Percentiles rank a stretch among this genome's conserved stretches.
Evolutionary conservation across 2,797 vertebrate species (phyloP).

Genomic region (Phaenicophaeus curvirostris): DNA sequence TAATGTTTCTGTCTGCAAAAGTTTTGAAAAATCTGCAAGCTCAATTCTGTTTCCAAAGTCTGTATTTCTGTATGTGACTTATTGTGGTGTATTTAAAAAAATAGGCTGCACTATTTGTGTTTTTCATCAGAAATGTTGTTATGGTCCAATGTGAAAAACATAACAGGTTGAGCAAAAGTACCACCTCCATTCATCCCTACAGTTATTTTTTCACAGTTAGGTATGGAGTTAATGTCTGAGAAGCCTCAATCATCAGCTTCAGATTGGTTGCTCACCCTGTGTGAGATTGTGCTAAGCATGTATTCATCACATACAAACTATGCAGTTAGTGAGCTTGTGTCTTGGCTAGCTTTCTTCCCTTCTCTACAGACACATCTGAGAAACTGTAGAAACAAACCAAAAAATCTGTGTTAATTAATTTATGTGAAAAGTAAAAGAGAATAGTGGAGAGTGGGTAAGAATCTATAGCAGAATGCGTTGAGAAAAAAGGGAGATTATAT

Average conservation of each 20-base stretch:
- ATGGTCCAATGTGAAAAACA: not conserved
- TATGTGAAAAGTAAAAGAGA: not conserved
- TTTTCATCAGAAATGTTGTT: not conserved
- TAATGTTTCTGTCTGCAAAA: constrained; percentile 41
- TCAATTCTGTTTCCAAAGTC: constrained; percentile 27
- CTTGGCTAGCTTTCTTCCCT: not conserved
- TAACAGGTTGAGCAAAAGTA: not conserved
- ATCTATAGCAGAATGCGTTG: not conserved
- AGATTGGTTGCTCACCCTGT: not conserved
- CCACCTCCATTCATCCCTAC: not conserved
- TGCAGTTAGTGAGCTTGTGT: not conserved
- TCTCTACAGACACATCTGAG: not conserved
- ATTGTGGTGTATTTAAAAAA: constrained; percentile 1
- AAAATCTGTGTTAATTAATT: not conserved
- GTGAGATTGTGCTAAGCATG: not conserved
- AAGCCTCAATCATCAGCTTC: not conserved
- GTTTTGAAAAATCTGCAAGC: not conserved
- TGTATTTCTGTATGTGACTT: not conserved
- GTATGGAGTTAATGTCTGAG: not conserved
- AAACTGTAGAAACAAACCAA: not conserved
- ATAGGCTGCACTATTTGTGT: not conserved
- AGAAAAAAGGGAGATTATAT: not conserved
- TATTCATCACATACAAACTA: not conserved
- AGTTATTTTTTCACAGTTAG: not conserved
- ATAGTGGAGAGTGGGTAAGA: not conserved